These are phyloP conservation scores for Clinocottus analis DNA, from an alignment of 2,113 vertebrate genomes.

Conservation along the genomic window DNA sequence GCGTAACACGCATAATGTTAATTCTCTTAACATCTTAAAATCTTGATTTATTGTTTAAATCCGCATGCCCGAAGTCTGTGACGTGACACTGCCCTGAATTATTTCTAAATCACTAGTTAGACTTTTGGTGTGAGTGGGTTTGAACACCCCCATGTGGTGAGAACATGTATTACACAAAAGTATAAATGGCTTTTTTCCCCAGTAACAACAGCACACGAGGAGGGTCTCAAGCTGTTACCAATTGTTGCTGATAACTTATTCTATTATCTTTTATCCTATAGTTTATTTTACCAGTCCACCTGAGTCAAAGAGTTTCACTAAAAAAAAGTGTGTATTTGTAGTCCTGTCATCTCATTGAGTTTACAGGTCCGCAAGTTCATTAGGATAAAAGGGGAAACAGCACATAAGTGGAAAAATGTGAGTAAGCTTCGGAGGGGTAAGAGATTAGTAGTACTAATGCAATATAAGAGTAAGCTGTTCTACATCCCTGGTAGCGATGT, in stretches of 20 bases:
- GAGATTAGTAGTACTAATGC: not conserved
- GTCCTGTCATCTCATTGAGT: not conserved
- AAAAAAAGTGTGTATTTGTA: not conserved
- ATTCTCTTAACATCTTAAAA: not conserved
- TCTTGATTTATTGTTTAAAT: not conserved
- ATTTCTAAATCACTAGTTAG: not conserved
- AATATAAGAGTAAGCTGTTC: not conserved
- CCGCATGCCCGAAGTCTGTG: not conserved
- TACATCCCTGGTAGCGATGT: not conserved
- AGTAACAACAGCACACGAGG: not conserved
- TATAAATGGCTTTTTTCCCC: not conserved
- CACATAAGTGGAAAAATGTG: not conserved
- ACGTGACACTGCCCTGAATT: not conserved
- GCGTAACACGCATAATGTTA: not conserved
- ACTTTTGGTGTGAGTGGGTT: not conserved
- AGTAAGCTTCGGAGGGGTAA: not conserved
- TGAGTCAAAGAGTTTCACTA: not conserved
- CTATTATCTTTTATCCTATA: not conserved
- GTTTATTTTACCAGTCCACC: not conserved
- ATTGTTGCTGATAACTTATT: not conserved
- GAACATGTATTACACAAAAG: conserved; percentile 25
- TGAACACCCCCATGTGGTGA: conserved; percentile 45
- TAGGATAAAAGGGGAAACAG: not conserved
- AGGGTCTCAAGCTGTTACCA: not conserved
- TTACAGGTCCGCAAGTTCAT: not conserved